Conservation (phyloP, 2,888 invertebrate species). For the Habroteleia sp. region DNA sequence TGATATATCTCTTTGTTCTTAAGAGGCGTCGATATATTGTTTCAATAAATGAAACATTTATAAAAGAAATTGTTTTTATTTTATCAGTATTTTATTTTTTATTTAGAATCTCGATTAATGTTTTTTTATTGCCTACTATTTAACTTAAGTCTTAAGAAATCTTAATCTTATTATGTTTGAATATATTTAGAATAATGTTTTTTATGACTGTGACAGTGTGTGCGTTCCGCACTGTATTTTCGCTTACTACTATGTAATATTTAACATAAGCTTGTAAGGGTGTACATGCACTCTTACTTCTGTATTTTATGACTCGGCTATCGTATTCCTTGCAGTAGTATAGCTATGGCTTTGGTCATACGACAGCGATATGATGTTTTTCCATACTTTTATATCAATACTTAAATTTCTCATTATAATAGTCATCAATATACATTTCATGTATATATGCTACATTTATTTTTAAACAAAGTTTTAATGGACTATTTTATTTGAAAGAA, state of each 20-base stretch:
- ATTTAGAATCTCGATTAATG: not conserved
- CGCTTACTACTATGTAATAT: slow-evolving; percentile 36
- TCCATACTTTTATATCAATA: slow-evolving; percentile 22
- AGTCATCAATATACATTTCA: slow-evolving; percentile 7
- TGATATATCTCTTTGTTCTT: no score
- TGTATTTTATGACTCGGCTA: slow-evolving; percentile 41
- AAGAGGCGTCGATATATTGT: no score
- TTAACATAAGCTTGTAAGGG: slow-evolving; percentile 45
- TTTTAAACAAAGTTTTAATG: no score
- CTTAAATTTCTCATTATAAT: slow-evolving; percentile 12
- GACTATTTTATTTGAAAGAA: no score
- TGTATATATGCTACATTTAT: no score
- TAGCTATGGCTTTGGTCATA: slow-evolving; percentile 41
- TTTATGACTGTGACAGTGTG: slow-evolving; percentile 22
- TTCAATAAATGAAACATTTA: no score
- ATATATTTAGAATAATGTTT: slow-evolving; percentile 17
- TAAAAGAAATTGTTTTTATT: no score
- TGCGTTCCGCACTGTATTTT: slow-evolving; percentile 33
- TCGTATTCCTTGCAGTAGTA: slow-evolving; percentile 44
- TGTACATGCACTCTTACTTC: slow-evolving; percentile 14
- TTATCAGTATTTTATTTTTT: no score
- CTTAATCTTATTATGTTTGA: slow-evolving; percentile 24
- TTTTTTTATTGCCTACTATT: no score
- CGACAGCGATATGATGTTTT: slow-evolving; percentile 7
- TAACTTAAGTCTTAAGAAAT: slow-evolving; percentile 13